Percentiles rank a stretch among this genome's conserved stretches.
Evolutionary conservation across 2,797 vertebrate genomes (phyloP).

Genomic region (Limnodromus scolopaceus): DNA sequence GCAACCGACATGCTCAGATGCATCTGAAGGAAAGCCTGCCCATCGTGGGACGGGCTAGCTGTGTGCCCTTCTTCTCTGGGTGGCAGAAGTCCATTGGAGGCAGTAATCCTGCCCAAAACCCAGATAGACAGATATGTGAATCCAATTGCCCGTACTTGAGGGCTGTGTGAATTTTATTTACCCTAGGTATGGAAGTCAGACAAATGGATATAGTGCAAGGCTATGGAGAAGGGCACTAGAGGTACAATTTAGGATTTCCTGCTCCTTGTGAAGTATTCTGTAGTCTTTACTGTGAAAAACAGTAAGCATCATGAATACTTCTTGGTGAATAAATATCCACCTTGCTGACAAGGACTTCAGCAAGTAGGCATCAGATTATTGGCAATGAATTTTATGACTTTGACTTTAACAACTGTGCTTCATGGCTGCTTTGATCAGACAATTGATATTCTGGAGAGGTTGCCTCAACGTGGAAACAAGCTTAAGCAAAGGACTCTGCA

Average conservation of each 20-base stretch:
- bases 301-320: neutral
- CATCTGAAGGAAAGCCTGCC: neutral
- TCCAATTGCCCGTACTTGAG: neutral
- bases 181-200: neutral
- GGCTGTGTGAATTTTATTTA: neutral
- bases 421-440: slow-evolving; percentile 56
- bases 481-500: slow-evolving; percentile 6
- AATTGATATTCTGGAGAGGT: slow-evolving; percentile 60
- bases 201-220: neutral
- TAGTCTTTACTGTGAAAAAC: neutral
- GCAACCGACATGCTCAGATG: rapidly evolving
- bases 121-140: rapidly evolving
- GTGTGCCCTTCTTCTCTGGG: rapidly evolving
- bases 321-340: neutral
- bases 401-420: slow-evolving; percentile 39
- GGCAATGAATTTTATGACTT: slow-evolving; percentile 46
- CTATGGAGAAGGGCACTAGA: neutral
- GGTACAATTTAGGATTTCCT: neutral
- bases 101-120: neutral
- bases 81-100: neutral
- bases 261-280: neutral
- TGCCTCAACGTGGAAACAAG: neutral
- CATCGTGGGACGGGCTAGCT: rapidly evolving
- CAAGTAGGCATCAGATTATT: neutral
- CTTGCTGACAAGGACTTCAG: slow-evolving; percentile 30